Conservation (phyloP, 1,140 invertebrate species). For the Cydia strobilella region DNA sequence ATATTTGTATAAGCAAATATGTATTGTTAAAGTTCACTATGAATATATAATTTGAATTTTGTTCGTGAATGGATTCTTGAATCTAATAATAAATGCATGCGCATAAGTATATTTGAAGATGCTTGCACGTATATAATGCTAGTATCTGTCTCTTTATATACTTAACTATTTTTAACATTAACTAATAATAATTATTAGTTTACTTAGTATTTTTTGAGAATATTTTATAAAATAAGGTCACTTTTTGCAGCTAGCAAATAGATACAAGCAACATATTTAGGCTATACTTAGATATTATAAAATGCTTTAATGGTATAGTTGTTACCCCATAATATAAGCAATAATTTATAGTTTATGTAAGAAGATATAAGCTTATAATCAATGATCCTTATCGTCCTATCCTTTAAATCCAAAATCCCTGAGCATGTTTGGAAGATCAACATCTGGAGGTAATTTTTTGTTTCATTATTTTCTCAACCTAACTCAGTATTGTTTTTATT, state of each 20-base stretch:
- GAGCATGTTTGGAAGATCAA: conserved; percentile 72
- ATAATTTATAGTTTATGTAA: conserved; percentile 40
- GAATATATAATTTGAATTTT: no score
- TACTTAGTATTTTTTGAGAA: conserved; percentile 3
- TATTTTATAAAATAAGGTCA: background rate
- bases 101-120: background rate
- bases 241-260: background rate
- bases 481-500: conserved; percentile 38
- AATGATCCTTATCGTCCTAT: conserved; percentile 48
- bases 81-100: background rate
- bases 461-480: conserved; percentile 40
- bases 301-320: conserved; percentile 43
- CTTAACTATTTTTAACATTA: background rate
- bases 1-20: no score
- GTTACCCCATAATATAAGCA: conserved; percentile 38
- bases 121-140: conserved; percentile 3
- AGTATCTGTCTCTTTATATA: background rate
- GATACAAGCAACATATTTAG: background rate
- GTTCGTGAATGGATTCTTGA: no score
- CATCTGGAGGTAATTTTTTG: conserved; percentile 66
- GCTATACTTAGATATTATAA: conserved; percentile 27
- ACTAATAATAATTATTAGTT: background rate
- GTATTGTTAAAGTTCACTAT: no score
- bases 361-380: conserved; percentile 49
- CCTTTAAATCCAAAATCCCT: conserved; percentile 52